Evolutionary conservation across 2,888 invertebrate genomes (phyloP).

Genomic region (Tridacna crocea): DNA sequence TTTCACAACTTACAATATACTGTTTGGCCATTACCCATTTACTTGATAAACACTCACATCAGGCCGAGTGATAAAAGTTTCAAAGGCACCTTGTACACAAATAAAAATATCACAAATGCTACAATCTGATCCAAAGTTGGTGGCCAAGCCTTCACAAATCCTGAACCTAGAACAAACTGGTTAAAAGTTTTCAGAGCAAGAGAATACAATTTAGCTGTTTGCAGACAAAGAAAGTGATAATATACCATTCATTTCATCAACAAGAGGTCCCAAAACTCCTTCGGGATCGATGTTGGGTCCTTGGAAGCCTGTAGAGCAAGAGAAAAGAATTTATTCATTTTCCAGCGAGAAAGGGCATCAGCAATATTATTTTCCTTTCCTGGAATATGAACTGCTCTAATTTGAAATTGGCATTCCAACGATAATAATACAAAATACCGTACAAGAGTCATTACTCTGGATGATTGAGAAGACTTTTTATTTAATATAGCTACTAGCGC

Average conservation of each 20-base stretch:
- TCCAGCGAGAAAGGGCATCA: slow-evolving; percentile 20
- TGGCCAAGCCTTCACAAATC: too few relatives aligned
- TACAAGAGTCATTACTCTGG: slow-evolving; percentile 22
- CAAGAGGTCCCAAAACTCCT: slow-evolving; percentile 26
- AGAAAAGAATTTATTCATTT: slow-evolving; percentile 15
- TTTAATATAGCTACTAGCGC: slow-evolving; percentile 36
- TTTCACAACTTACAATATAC: too few relatives aligned
- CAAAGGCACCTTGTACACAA: too few relatives aligned
- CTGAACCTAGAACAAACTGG: too few relatives aligned
- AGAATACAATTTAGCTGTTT: too few relatives aligned
- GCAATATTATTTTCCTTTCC: slow-evolving; percentile 13
- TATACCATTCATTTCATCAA: slow-evolving; percentile 4
- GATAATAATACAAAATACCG: slow-evolving; percentile 29
- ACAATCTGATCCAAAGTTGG: too few relatives aligned
- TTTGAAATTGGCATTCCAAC: slow-evolving; percentile 24
- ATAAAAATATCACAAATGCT: too few relatives aligned
- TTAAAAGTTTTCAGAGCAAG: too few relatives aligned
- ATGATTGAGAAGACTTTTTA: slow-evolving; percentile 39
- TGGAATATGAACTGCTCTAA: slow-evolving; percentile 32
- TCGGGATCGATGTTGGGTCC: slow-evolving; percentile 1
- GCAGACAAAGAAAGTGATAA: slow-evolving; percentile 9
- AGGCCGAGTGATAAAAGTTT: too few relatives aligned
- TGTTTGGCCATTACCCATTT: too few relatives aligned
- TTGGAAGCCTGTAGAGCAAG: slow-evolving; percentile 28
- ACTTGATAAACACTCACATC: too few relatives aligned